Base-by-base conservation (phyloP, 1,140 invertebrate genomes). In the Drosophila virilis region DNA sequence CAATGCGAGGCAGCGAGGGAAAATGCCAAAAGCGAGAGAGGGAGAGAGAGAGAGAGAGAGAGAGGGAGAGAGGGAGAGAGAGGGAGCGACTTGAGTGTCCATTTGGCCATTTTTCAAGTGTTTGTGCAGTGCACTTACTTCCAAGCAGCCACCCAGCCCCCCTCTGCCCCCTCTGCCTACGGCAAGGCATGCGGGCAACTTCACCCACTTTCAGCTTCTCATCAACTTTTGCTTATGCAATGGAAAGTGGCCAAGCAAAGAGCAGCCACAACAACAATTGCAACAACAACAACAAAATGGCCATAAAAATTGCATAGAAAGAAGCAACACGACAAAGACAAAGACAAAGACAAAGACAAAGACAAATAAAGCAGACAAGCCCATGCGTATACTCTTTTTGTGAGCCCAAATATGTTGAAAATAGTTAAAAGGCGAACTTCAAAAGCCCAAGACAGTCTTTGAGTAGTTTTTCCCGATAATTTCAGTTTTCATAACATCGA, bases 211-310 rank as follows among this genome's bases (percentile, higher is more conserved):
- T 55, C 38, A 22, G 22, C 59, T 76, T 64, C 52, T 64, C 77
- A 62, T 59, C 59, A 76, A 80, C 72, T 75, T 66, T 66, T 75
- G 71, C 81, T 85, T 84, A 85, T 85, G 81, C 77, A 84, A 84
- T 80, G 81, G 77, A 84, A 84, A 84, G 80, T 85, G 74, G 37
- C 43, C 62, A 78, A 65, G 59, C 65, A 74, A 76, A 78, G 57
- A 77, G 51, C 42, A 58, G 42, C 28, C 45, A 12, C 38, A 40
- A 40, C 38, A 40, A 40, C 38, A 12, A 50, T 12, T 45, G 42
- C 52, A 48, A 13, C 13, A 73, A 42, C 40, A 57, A 66, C 38
- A 28, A 77, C 15, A 40, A 57, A 57, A 57, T 6, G 15, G 15
- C 4, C 37, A 62, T 51, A 38, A 51, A 52, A 73, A 73, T 67